Base-by-base conservation (phyloP, 64 coral and sea anemone species). In the Montipora capricornis region DNA sequence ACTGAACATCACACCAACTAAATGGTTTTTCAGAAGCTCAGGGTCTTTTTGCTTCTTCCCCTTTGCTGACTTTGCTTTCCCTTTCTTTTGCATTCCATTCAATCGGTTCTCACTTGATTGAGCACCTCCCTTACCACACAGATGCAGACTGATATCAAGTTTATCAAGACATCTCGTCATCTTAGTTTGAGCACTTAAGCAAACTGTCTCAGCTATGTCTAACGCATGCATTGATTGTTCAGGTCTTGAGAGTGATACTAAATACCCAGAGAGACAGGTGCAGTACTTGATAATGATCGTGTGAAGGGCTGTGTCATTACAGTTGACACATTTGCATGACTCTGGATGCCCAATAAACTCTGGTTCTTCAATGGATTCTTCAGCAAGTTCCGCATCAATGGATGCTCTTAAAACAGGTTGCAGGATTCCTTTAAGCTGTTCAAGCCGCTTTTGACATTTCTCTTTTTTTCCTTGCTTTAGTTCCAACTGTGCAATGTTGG, bases 231-330 rank as follows among this genome's bases (percentile, higher is more conserved):
- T 70, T 29, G 77, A 79, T 48, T 94, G 55, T 83, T 87, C 61
- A 44, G n/a, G 74, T 22, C 61, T 29, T 69, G 89, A 91, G 8
- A 77, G 48, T 69, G 74, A 68, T 79, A 49, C 68, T n/a, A 94
- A 57, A 57, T 94, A 95, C 88, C 73, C 89, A 5, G 95, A 76
- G 17, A 91, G 20, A 84, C 29, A 69, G 44, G 87, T 17, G 53
- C 88, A 95, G 13, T 95, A 87, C 0, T 51, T 49, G 44, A 90
- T 88, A 48, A 87, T 76, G 78, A 95, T 73, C 6, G 37, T 14
- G 17, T 97, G 95, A 45, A 97, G 73, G 61, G 84, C 77, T 66
- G 93, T 83, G 47, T 97, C 95, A 92, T 48, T 66, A 62, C 95
- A 97, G 70, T 84, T 78, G 45, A 90, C 76, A 60, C 93, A 95